phyloP scores from a whole-genome alignment of 2,888 invertebrate genomes.

The Thymelicus sylvestris region DNA sequence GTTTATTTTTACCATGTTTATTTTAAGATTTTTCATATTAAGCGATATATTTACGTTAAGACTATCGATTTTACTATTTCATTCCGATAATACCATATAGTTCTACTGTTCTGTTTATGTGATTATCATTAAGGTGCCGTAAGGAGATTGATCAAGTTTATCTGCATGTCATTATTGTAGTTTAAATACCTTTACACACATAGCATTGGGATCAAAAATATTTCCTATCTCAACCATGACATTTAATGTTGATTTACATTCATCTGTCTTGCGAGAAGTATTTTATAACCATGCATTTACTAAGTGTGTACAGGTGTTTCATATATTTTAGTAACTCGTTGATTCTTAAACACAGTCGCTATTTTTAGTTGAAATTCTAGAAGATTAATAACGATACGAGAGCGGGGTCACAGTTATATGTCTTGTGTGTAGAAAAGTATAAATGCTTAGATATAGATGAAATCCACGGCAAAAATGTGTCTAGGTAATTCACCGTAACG shows the following conservation, averaged over 20 bases:
- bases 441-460: conserved; percentile 20
- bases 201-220: conserved; percentile 40
- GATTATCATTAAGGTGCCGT: conserved; percentile 39
- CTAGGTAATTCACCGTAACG: conserved; percentile 18
- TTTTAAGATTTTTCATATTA: conserved; percentile 46
- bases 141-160: conserved; percentile 31
- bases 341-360: conserved; percentile 60
- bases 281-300: conserved; percentile 23
- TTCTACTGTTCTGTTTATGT: conserved; percentile 40
- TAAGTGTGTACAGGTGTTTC: conserved; percentile 50
- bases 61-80: conserved; percentile 68
- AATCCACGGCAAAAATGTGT: conserved; percentile 11
- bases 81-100: conserved; percentile 62
- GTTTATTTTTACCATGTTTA: conserved; percentile 59
- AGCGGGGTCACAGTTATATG: conserved; percentile 15
- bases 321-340: conserved; percentile 48
- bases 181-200: conserved; percentile 46
- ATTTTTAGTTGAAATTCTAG: conserved; percentile 44
- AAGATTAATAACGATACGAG: conserved; percentile 3
- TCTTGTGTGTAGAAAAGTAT: conserved; percentile 24
- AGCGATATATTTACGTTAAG: conserved; percentile 54
- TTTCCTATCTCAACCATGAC: conserved; percentile 36
- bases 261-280: conserved; percentile 2
- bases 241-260: conserved; percentile 17
- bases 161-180: conserved; percentile 40